These are phyloP conservation scores for Heliconius aoede DNA, from an alignment of 2,888 invertebrate genomes.

Conservation along the genomic window DNA sequence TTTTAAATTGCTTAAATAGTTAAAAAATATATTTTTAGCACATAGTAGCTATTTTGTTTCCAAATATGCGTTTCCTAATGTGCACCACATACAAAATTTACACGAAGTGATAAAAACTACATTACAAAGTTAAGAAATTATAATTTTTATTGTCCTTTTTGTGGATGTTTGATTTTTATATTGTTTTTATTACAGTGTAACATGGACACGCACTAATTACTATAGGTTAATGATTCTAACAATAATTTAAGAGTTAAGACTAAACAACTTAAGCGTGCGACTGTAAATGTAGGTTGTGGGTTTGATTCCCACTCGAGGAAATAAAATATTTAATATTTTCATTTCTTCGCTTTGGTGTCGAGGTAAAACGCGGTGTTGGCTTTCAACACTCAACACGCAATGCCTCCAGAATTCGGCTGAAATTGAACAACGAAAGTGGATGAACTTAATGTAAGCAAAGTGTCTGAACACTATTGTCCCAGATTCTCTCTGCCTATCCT, in stretches of 20 bases:
- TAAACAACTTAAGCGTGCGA: no score
- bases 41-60: not conserved
- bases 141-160: constrained; percentile 9
- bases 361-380: no score
- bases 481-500: no score
- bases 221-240: not conserved
- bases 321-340: no score
- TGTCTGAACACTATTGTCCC: no score
- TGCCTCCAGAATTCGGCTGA: no score
- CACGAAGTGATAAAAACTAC: not conserved
- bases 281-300: no score
- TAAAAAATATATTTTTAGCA: not conserved
- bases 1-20: not conserved
- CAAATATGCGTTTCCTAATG: constrained; percentile 2
- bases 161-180: not conserved
- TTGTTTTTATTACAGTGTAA: constrained; percentile 4
- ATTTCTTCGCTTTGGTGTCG: no score
- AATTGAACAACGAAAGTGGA: no score
- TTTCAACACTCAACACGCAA: no score
- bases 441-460: no score
- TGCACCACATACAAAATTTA: not conserved
- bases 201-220: constrained; percentile 6
- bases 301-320: no score
- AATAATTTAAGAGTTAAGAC: not conserved
- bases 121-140: constrained; percentile 3